phyloP scores from a whole-genome alignment of 2,888 invertebrate genomes.

The Oligia strigilis region DNA sequence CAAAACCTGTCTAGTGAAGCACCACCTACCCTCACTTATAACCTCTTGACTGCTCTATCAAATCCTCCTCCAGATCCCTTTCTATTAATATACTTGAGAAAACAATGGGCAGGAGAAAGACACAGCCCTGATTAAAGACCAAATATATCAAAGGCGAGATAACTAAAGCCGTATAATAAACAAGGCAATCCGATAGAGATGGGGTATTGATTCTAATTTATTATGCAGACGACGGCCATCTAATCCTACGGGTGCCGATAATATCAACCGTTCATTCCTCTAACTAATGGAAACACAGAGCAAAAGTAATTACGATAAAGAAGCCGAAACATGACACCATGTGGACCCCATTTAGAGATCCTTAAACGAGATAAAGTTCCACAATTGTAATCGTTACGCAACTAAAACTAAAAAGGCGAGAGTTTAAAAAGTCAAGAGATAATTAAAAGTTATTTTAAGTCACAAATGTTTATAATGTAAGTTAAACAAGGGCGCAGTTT shows the following conservation, averaged over 20 bases:
- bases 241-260: conserved; percentile 75
- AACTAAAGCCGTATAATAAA: conserved; percentile 71
- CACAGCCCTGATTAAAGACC: conserved; percentile 60
- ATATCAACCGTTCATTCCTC: conserved; percentile 73
- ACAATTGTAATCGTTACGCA: conserved; percentile 27
- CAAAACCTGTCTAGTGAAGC: conserved; percentile 37
- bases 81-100: conserved; percentile 57
- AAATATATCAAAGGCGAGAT: conserved; percentile 61
- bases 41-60: conserved; percentile 57
- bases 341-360: conserved; percentile 56
- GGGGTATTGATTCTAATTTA: conserved; percentile 78
- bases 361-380: conserved; percentile 36
- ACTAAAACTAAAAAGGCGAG: conserved; percentile 16
- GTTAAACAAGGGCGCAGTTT: conserved; percentile 77
- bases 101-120: conserved; percentile 58
- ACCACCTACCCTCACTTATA: conserved; percentile 43
- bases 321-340: conserved; percentile 55
- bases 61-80: conserved; percentile 56
- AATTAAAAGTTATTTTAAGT: conserved; percentile 72
- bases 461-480: conserved; percentile 80
- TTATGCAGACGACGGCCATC: conserved; percentile 76
- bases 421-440: conserved; percentile 56
- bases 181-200: conserved; percentile 69
- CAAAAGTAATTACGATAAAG: conserved; percentile 72
- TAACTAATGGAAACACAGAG: conserved; percentile 74